A percentile compares a stretch with the other conserved stretches of the same genome.
These are phyloP conservation scores for Ceyx melanurus DNA, from an alignment of 2,113 vertebrate species.

Conservation along the genomic window DNA sequence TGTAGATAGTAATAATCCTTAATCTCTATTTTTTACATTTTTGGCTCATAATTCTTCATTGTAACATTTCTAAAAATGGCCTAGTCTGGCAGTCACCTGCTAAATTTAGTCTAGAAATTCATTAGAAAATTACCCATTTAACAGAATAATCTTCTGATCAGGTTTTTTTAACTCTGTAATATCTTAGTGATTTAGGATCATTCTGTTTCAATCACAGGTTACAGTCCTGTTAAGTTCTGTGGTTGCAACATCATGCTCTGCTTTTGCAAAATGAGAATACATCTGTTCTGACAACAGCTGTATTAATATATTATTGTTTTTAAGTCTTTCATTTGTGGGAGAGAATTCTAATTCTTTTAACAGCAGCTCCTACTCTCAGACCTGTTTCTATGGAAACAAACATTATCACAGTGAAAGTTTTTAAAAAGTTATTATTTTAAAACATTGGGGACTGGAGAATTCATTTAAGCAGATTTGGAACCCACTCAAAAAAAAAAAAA, in stretches of 20 bases:
- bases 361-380: neutral
- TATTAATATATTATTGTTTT: conserved; percentile 29
- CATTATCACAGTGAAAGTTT: conserved; percentile 24
- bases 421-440: conserved; percentile 24
- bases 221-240: neutral
- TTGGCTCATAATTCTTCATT: neutral
- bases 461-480: conserved; percentile 21
- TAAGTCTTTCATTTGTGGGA: neutral
- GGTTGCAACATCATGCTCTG: neutral
- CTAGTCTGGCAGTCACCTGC: neutral
- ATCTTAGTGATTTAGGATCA: neutral
- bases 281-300: neutral
- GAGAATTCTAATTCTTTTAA: conserved; percentile 4
- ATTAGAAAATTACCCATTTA: neutral
- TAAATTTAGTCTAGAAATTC: neutral
- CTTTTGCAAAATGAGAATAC: conserved; percentile 8
- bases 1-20: neutral
- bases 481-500: neutral
- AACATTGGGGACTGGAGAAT: conserved; percentile 9
- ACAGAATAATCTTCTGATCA: neutral
- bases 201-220: neutral
- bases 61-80: neutral
- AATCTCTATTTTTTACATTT: neutral
- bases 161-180: neutral
- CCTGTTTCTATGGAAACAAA: conserved; percentile 64